Base-by-base conservation (phyloP, 2,113 vertebrate genomes). In the Platysteira castanea region DNA sequence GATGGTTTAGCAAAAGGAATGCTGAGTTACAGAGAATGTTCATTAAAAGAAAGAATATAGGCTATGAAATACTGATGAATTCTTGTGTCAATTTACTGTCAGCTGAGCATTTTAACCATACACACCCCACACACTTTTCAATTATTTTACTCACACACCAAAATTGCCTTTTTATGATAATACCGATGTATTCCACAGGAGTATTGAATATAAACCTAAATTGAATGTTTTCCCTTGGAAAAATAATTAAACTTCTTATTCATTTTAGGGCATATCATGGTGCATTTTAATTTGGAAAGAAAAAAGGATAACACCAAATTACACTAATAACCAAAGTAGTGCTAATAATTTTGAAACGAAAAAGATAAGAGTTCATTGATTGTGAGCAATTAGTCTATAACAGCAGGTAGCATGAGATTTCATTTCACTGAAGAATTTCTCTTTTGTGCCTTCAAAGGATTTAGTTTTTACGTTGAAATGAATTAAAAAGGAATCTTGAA, bases 221-320 rank as follows among this genome's bases (percentile, higher is more conserved):
- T 87, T 79, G 92, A 94, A 84, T 95, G 30, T 67, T 96, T 96
- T 95, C 78, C 65, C 37, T 75, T 76, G 82, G 71, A 93, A 96
- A 96, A 95, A 96, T 95, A 97, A 94, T 97, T 96, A 95, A 93
- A 80, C 47, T 73, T 96, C 84, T 91, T 89, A 65, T 65, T 94
- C 24, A 86, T 87, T 81, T 78, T 70, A 46, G 18, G 93, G 71
- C 31, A 74, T 89, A 85, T 78, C 50, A 83, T 67, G 46, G 22
- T 59, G 39, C 56, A 88, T 86, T 91, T 96, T 96, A 94, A 88
- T 94, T 93, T 86, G 52, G 54, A 94, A 92, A 90, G 77, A 79
- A 81, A 69, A 92, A 92, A 89, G 20, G 41, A 44, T 81, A 78
- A 81, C 68, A 76, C 63, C 57, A 89, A 95, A 90, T 95, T 92